Conservation (phyloP, 2,113 vertebrate species). For the Hiodon tergisus region DNA sequence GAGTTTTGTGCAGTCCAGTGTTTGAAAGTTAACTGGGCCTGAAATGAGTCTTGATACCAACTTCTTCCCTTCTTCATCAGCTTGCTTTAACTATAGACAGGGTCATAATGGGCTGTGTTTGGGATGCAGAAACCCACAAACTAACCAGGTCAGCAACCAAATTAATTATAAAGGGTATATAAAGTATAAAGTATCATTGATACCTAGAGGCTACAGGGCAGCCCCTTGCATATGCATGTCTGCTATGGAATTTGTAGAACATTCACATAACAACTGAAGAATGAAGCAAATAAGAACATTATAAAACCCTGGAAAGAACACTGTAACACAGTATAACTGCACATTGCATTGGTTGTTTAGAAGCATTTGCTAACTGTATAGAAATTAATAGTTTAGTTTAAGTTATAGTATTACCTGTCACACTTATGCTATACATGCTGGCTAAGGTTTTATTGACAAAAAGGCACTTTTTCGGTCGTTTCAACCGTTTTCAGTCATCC, state of each 20-base stretch:
- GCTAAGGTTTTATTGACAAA: too few relatives aligned
- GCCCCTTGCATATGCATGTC: conserved; percentile 54
- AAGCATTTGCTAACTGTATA: too few relatives aligned
- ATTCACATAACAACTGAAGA: conserved; percentile 52
- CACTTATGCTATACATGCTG: too few relatives aligned
- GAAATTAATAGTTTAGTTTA: too few relatives aligned
- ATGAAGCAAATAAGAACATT: conserved; percentile 50
- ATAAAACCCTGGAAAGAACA: conserved; percentile 66
- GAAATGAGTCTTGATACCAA: conserved; percentile 51
- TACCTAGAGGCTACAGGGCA: too few relatives aligned
- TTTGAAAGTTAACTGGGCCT: conserved; percentile 36
- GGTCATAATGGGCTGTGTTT: conserved; percentile 78
- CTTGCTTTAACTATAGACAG: conserved; percentile 71
- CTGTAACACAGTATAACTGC: too few relatives aligned
- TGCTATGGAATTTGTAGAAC: conserved; percentile 32
- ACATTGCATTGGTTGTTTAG: conserved; percentile 37
- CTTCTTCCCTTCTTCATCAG: conserved; percentile 74
- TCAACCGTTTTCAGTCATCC: too few relatives aligned
- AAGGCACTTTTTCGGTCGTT: too few relatives aligned
- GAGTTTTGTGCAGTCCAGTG: conserved; percentile 14
- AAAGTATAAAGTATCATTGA: too few relatives aligned
- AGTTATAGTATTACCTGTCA: too few relatives aligned
- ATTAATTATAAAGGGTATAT: conserved; percentile 76
- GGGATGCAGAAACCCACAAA: conserved; percentile 73
- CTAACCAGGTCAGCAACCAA: conserved; percentile 77